phyloP scores from a whole-genome alignment of 2,797 vertebrate species.

The Rousettus madagascariensis region DNA sequence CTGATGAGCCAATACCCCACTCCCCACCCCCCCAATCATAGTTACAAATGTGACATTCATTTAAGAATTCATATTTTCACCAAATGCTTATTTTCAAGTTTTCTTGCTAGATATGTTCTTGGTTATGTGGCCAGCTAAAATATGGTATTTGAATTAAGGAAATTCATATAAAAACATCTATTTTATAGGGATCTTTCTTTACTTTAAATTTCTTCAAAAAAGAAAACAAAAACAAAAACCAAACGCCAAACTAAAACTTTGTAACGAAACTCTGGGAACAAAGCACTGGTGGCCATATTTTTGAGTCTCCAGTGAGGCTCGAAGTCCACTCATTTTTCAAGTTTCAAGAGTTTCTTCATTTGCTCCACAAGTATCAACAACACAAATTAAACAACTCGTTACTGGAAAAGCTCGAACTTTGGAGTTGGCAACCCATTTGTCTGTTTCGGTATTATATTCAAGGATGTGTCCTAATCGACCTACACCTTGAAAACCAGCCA shows the following conservation, averaged over 20 bases:
- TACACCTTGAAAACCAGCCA: slow-evolving; percentile 97
- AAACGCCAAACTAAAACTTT: slow-evolving; percentile 51
- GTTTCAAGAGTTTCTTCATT: slow-evolving; percentile 95
- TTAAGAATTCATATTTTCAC: slow-evolving; percentile 57
- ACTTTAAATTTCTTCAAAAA: slow-evolving; percentile 52
- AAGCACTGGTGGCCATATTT: slow-evolving; percentile 72
- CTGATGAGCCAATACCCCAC: neutral
- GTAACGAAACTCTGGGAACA: slow-evolving; percentile 76
- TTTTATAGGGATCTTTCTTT: slow-evolving; percentile 60
- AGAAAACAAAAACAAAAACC: neutral
- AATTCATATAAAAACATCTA: slow-evolving; percentile 53
- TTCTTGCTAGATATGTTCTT: slow-evolving; percentile 63
- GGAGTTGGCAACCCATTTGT: slow-evolving; percentile 96
- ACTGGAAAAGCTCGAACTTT: slow-evolving; percentile 97
- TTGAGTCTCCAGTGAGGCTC: slow-evolving; percentile 72
- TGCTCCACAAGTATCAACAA: slow-evolving; percentile 97
- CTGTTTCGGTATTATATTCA: slow-evolving; percentile 95
- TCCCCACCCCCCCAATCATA: neutral
- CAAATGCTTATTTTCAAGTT: slow-evolving; percentile 57
- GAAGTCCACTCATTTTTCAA: slow-evolving; percentile 75
- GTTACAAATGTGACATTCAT: slow-evolving; percentile 48
- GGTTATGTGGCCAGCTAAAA: slow-evolving; percentile 52
- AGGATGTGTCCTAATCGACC: slow-evolving; percentile 95
- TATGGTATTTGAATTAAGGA: slow-evolving; percentile 52
- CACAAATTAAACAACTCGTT: slow-evolving; percentile 98